Conservation (phyloP, 2,797 vertebrate genomes). For the Eupleurogrammus muticus region DNA sequence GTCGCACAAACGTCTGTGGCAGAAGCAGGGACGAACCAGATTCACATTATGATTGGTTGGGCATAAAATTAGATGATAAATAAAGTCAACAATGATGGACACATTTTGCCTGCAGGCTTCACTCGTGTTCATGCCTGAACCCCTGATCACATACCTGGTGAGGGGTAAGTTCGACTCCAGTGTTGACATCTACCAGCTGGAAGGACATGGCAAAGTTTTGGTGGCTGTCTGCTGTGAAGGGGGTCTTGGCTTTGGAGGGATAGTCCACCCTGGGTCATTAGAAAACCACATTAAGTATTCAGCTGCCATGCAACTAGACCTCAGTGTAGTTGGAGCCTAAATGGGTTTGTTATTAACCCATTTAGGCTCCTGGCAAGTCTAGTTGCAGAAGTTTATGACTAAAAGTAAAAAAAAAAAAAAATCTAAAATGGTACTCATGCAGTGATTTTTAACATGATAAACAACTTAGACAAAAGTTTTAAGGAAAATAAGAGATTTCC, state of each 20-base stretch:
- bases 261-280: slow-evolving; percentile 88
- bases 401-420: too few species aligned
- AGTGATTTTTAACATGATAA: too few species aligned
- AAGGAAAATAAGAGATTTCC: too few species aligned
- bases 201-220: slow-evolving; percentile 98
- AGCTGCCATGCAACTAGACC: not conserved
- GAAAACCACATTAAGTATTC: slow-evolving; percentile 5
- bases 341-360: not conserved
- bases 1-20: slow-evolving; percentile 93
- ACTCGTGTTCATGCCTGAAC: not conserved
- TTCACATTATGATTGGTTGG: not conserved
- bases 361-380: too few species aligned
- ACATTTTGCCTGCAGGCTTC: not conserved
- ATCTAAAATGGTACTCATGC: too few species aligned
- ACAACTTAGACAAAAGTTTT: too few species aligned
- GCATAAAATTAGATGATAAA: not conserved
- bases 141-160: slow-evolving; percentile 88
- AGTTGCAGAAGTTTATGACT: too few species aligned
- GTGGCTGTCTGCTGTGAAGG: slow-evolving; percentile 95
- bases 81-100: not conserved
- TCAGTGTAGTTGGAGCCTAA: not conserved
- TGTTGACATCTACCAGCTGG: slow-evolving; percentile 93
- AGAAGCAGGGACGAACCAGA: not conserved
- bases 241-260: slow-evolving; percentile 92
- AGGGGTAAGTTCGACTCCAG: slow-evolving; percentile 93